These are phyloP conservation scores for Chironomus tentans DNA, from an alignment of 2,888 invertebrate genomes.

Conservation along the genomic window DNA sequence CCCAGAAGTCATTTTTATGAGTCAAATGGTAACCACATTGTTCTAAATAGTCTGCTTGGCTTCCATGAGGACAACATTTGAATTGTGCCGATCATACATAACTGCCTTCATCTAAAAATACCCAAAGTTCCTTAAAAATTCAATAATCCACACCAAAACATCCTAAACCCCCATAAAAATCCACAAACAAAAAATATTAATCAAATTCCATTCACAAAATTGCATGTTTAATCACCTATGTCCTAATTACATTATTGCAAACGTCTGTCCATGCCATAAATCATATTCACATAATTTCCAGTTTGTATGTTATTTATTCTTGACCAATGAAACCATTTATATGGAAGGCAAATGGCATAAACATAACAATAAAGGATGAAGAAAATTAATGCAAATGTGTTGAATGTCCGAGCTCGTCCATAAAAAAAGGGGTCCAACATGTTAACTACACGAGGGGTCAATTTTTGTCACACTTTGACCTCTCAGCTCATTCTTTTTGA, in stretches of 20 bases:
- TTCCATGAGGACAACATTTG: no score
- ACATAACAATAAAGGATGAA: not conserved
- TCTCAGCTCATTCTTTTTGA: not conserved
- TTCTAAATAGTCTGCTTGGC: no score
- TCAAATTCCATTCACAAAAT: conserved; percentile 9
- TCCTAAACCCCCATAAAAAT: not conserved
- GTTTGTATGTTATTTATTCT: not conserved
- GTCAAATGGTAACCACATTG: no score
- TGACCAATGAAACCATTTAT: conserved; percentile 23
- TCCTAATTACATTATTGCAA: conserved; percentile 16
- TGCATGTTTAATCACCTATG: conserved; percentile 12
- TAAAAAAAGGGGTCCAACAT: not conserved
- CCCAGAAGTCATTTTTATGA: no score
- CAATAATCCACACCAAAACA: no score
- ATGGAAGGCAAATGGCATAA: conserved; percentile 2
- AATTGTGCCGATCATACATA: no score
- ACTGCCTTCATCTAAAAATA: no score
- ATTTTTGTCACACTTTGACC: conserved; percentile 26
- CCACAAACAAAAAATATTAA: not conserved
- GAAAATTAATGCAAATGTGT: conserved; percentile 24
- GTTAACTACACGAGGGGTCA: not conserved
- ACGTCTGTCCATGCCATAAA: conserved; percentile 15
- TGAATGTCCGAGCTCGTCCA: not conserved
- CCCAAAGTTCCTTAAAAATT: no score
- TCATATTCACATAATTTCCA: not conserved